Base-by-base conservation (phyloP, 2,888 invertebrate species). In the Polydrusus tereticollis region DNA sequence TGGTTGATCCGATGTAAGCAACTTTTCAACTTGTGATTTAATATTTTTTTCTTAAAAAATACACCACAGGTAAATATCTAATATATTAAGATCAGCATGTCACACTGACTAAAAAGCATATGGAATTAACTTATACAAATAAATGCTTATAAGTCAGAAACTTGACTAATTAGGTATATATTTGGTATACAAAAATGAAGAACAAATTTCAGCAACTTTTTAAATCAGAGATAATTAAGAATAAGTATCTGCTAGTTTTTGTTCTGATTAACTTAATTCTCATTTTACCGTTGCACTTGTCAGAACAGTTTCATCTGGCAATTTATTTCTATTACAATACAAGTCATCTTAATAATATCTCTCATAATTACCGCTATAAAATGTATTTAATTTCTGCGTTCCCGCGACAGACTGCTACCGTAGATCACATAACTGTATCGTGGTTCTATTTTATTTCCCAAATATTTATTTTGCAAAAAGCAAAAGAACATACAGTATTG, bases 361-460 rank as follows among this genome's bases (percentile, higher is more conserved):
- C 68, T 47, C 50, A 55, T 67, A 72, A 69, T 73, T 73, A 74
- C 74, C 63, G 74, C 66, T 74, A 70, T 67, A 70, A 70, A 70
- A 57, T 66, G 67, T 70, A 74, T 70, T 74, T 70, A 74, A 70
- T 71, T 70, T 70, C 58, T 57, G 16, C 26, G 62, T 73, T 73
- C 59, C 65, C 52, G 74, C 74, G 70, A 74, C 74, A 74, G 74
- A 52, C 68, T 70, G 74, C 67, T 74, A 74, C 74, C 74, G 74
- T 55, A 60, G 55, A 45, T 66, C 73, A 62, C 52, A 50, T 74
- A 74, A 74, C 74, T 52, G 74, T 69, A 66, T 38, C 23, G 18
- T 20, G 45, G 36, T 69, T 33, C 43, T 45, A 55, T 59, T 55
- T 67, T 59, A 43, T 26, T 50, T 57, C 50, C 59, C 45, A 58